Base-by-base conservation (phyloP, 2,113 vertebrate genomes). In the Nothobranchius kuhntae region DNA sequence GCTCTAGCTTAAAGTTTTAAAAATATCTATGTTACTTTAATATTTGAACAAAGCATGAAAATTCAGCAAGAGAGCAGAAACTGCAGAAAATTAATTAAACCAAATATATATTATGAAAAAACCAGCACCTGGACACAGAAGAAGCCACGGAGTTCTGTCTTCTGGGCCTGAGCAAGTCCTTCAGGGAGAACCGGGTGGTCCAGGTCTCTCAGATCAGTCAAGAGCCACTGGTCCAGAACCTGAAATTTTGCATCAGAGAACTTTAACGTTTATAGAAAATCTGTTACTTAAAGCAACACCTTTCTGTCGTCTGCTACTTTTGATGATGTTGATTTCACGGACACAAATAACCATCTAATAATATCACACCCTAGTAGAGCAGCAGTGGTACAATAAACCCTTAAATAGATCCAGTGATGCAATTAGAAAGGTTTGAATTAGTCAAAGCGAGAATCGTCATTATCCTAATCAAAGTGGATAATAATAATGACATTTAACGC, bases 201-300 rank as follows among this genome's bases (percentile, higher is more conserved):
- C 81, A 99, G 90, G 85, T 97, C 96, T 86, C 95, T 92, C 47
- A 99, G 91, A 85, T 99, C 96, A 0, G 96, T 95, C 84, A 97
- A 87, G 65, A 99, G 93, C 98, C 98, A 99, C 58, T 99, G 98
- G 69, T 99, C 95, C 89, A 98, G 92, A 0, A 93, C 95, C 84
- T 96, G 90, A n/a, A 71, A 70, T 40, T 12, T 55, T 21, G 59
- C n/a, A 36, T 24, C 36, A 66, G 9, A 14, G 10, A 63, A 26
- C 50, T 13, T 7, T n/a, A 48, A 61, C 1, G 2, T 17, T 1
- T 9, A 15, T 6, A 1, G 24, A 47, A 15, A 15, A 30, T 30
- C 30, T 30, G 30, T 30, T 9, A 13, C 21, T 13, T 8, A 3
- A 14, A 46, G 21, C 42, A 47, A 61, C 13, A 48, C 57, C 3